phyloP scores from a whole-genome alignment of 1,140 invertebrate species.

The Periplaneta americana region DNA sequence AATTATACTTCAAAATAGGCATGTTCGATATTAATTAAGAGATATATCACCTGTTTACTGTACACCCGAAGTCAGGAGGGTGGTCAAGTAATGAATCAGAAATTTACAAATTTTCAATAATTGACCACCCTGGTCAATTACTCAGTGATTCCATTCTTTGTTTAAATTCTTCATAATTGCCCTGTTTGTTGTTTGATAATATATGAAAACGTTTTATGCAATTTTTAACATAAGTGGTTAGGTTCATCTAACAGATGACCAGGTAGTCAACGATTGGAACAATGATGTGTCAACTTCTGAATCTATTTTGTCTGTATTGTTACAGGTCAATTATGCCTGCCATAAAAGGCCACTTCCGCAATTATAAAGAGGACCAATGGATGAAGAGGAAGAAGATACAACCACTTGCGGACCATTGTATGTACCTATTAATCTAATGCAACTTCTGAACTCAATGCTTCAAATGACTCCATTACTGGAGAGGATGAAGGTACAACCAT shows the following conservation, averaged over 20 bases:
- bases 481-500: too few species aligned
- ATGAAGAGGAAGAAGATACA: too few species aligned
- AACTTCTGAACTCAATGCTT: too few species aligned
- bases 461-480: too few species aligned
- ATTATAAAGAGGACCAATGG: too few species aligned
- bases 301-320: not conserved
- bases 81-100: not conserved
- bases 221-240: not conserved
- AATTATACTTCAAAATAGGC: not conserved
- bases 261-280: not conserved
- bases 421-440: too few species aligned
- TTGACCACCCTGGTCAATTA: constrained; percentile 5
- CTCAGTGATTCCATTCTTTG: not conserved
- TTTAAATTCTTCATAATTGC: not conserved
- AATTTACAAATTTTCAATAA: constrained; percentile 1
- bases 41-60: not conserved
- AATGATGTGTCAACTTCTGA: too few species aligned
- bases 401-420: too few species aligned
- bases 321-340: not conserved
- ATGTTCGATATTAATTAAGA: not conserved
- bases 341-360: not conserved
- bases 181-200: not conserved
- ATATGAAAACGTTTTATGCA: not conserved
- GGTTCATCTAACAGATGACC: not conserved
- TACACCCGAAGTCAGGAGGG: not conserved